Evolutionary conservation across 2,888 invertebrate species (phyloP), one percentile per base, ranked within the genome.

Genomic region (Acleris sparsana): DNA sequence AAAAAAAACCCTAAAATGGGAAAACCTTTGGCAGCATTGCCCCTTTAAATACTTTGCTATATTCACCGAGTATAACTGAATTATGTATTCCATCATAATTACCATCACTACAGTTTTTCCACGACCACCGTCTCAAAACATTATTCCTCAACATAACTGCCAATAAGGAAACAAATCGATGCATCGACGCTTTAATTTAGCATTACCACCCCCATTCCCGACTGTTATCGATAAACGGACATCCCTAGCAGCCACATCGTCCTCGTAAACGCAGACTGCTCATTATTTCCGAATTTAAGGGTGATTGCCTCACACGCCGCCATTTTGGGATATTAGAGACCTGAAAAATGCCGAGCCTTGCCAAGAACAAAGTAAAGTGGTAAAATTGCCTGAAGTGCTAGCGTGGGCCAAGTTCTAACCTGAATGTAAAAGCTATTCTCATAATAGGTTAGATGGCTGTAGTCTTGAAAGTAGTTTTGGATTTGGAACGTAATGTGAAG

Each of bases 251-350:
- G 69, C 66, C 67, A 75, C 75, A 78, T 80, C 74, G 75, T 69
- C 71, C 69, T 79, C 83, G 78, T 86, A 86, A 87, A 86, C 77
- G 78, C 72, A 76, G 79, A 77, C 75, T 76, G 81, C 80, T 83
- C 82, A 84, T 86, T 85, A 87, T 85, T 84, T 82, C 79, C 80
- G 79, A 83, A 85, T 82, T 86, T 86, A 84, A 87, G 82, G 86
- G 85, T 86, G 84, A 86, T 86, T 86, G 83, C 78, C 62, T 72
- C 77, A 77, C 75, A 76, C 73, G 76, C 75, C 71, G 75, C 73
- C 68, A 77, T 82, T 74, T 75, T 73, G 64, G 71, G 72, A 77
- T 80, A 79, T 78, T 76, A 78, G 29, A 39, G 16, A 53, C 53
- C 57, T 33, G 49, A 13, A 56, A 59, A 61, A 49, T 39, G 46